Evolutionary conservation across 1,140 invertebrate species (phyloP).

Genomic region (Zophobas morio): DNA sequence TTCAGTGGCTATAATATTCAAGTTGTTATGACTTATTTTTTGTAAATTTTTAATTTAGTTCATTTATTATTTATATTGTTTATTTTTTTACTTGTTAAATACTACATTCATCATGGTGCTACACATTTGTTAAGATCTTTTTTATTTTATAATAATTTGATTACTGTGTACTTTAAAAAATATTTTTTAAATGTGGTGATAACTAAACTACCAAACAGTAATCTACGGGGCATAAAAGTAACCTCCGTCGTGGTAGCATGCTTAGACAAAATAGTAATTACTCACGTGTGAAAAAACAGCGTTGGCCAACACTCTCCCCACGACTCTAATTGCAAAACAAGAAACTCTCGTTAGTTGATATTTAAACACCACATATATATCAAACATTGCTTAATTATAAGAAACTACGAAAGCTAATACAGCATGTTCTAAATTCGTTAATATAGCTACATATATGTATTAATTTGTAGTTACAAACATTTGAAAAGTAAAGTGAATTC

Average conservation of each 20-base stretch:
- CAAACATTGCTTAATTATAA: conserved; percentile 31
- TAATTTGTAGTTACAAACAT: conserved; percentile 8
- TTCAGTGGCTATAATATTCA: too few species aligned
- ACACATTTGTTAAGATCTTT: too few species aligned
- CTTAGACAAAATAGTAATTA: conserved; percentile 4
- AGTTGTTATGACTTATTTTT: too few species aligned
- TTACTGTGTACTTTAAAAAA: too few species aligned
- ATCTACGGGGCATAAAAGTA: too few species aligned
- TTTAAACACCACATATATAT: conserved; percentile 28
- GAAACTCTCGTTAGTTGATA: conserved; percentile 30
- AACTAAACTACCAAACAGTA: background rate
- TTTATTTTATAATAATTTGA: too few species aligned
- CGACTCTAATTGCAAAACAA: conserved; percentile 23
- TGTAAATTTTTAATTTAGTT: too few species aligned
- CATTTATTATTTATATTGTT: too few species aligned
- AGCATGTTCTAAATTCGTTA: conserved; percentile 30
- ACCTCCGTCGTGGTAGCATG: too few species aligned
- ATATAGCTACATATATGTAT: background rate
- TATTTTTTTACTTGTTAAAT: too few species aligned
- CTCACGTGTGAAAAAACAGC: conserved; percentile 1
- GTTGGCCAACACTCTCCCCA: conserved; percentile 20
- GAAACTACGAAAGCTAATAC: conserved; percentile 30
- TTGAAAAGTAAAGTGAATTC: conserved; percentile 37
- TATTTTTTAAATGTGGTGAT: background rate
- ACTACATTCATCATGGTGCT: too few species aligned